Evolutionary conservation across 1,140 invertebrate species (phyloP), one percentile per base, ranked within the genome.

Genomic region (Hyphantria cunea): DNA sequence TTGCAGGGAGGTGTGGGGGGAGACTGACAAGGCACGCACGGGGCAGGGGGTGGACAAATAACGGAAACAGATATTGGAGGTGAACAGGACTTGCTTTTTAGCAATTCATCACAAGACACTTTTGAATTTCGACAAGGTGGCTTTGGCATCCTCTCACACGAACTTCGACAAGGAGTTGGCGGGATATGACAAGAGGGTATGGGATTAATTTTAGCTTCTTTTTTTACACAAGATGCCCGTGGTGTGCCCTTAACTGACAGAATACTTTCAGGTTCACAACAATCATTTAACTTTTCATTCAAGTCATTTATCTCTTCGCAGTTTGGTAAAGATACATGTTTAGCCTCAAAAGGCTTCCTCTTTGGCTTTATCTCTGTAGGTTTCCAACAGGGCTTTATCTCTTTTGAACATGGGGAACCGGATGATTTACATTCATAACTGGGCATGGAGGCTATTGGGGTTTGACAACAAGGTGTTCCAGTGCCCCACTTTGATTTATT

Each of bases 401-500:
- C 37, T 10, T 39, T 39, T 8, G 42, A 25, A 39, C 52, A 41
- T 47, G 70, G 66, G 0, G 48, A 49, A 11, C 34, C 55, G 37
- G 37, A 9, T 39, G 8, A n/a, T 47, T 64, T 70, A 37, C 61
- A 59, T 59, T 64, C 51, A 25, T 49, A 45, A 50, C 66, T 76
- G 8, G 64, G 68, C 7, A 53, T 45, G n/a, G 59, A 72, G 56
- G 25, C 62, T 15, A 66, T 64, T 47, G 54, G 42, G 3, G 39
- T n/a, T 39, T 67, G 49, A n/a, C 31, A 17, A n/a, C 25, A 17
- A 17, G 50, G 53, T 15, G 14, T 12, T 6, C 12, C 12, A 39
- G n/a, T 37, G 0, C 0, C 13, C 84, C 84, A 86, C 49, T 73
- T 78, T 1, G 70, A 66, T 54, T 74, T 84, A 41, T 76, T 71